Base-by-base conservation (phyloP, 1,140 invertebrate genomes). In the Batillaria attramentaria region DNA sequence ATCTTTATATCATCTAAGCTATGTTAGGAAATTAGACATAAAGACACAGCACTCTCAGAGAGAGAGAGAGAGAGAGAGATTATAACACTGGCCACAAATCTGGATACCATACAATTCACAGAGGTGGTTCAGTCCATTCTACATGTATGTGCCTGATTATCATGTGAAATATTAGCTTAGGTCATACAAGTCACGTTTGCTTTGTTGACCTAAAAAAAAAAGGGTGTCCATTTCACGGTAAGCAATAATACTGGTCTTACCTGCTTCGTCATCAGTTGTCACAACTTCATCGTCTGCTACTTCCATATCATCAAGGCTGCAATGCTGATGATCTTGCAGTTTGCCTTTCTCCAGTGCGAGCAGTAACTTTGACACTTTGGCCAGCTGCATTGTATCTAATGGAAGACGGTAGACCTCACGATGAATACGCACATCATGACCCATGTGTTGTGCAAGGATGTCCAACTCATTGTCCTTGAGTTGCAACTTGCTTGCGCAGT, bases 341-440 rank as follows among this genome's bases (percentile, higher is more conserved):
- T 16, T 65, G 24, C 80, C 80, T 31, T 79, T 66, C 33, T 81
- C 78, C 28, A 70, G 6, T 10, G 37, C 68, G 4, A 78, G n/a
- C 0, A 83, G 70, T n/a, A 85, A 75, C 73, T 84, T 83, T 18
- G 62, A 57, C n/a, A 86, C 78, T 62, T 84, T 87, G 2, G 84
- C 84, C 1, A 85, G 8, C 69, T 87, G 77, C 10, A 84, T 33
- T 28, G 83, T 86, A 28, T 74, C 77, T 62, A 83, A 72, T 20
- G 81, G 83, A 2, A 87, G 78, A 37, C 84, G 65, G 54, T 87
- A 86, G 57, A 31, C 85, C 46, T 84, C 66, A 35, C 84, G 50
- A 66, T 87, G 85, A 20, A 84, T 72, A n/a, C 78, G 62, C 8
- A 87, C 83, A 72, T 85, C 84, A 81, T 83, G 84, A 3, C 85